These are phyloP conservation scores for Cuculus canorus DNA, from an alignment of 2,797 vertebrate species.

Conservation along the genomic window DNA sequence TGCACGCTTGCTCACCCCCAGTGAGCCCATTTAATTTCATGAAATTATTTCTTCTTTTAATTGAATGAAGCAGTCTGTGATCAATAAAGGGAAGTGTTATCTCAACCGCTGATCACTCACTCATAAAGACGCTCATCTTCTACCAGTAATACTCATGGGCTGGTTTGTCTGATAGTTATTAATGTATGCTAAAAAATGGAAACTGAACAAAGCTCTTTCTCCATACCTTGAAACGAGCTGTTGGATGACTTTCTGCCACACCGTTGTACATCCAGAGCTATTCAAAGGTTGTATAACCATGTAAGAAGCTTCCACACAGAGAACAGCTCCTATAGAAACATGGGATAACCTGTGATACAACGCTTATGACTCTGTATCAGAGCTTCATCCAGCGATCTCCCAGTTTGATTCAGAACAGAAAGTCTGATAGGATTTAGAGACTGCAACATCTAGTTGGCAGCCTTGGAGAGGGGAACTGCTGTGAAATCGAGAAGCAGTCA, in stretches of 20 bases:
- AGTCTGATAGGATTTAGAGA: neutral
- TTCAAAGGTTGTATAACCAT: neutral
- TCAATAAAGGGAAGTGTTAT: constrained; percentile 30
- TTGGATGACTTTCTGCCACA: neutral
- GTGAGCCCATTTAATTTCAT: neutral
- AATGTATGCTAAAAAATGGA: constrained; percentile 51
- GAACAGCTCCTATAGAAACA: neutral
- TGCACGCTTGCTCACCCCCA: neutral
- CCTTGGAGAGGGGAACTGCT: neutral
- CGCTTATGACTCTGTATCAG: neutral
- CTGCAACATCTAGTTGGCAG: neutral
- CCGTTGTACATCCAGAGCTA: neutral
- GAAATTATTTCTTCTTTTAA: constrained; percentile 32
- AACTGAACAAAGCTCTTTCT: neutral
- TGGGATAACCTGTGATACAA: neutral
- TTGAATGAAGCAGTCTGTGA: constrained; percentile 12
- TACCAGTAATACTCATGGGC: neutral
- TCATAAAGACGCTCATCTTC: neutral
- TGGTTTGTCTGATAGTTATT: neutral
- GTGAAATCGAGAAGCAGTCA: neutral
- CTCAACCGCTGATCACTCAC: neutral
- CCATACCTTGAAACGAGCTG: neutral
- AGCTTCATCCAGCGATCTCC: neutral
- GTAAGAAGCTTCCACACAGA: neutral
- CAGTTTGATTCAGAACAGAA: neutral